Percentiles rank a stretch among this genome's conserved stretches.
Conservation (phyloP, 2,888 invertebrate genomes). For the Drosophila longiperda region DNA sequence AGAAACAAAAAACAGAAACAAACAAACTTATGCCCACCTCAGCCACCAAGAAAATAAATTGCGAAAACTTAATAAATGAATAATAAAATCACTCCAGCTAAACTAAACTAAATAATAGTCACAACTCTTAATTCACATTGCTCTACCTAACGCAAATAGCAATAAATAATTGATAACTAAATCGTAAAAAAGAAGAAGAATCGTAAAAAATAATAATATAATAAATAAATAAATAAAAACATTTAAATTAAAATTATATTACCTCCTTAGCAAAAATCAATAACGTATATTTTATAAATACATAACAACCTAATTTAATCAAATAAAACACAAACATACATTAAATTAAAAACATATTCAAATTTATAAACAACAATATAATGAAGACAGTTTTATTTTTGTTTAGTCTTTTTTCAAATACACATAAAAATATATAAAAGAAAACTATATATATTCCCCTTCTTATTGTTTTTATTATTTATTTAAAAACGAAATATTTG, state of each 20-base stretch:
- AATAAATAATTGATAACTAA: constrained; percentile 46
- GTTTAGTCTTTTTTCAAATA: constrained; percentile 53
- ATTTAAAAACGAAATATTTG: constrained; percentile 51
- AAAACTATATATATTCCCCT: constrained; percentile 50
- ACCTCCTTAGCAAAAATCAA: constrained; percentile 83
- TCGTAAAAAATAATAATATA: constrained; percentile 11
- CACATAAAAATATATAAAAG: constrained; percentile 68
- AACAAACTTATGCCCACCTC: constrained; percentile 77
- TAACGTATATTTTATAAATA: constrained; percentile 56
- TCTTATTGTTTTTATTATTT: constrained; percentile 18
- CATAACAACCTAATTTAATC: constrained; percentile 39
- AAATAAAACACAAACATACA: constrained; percentile 49
- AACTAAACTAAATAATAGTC: constrained; percentile 63
- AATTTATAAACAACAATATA: constrained; percentile 34
- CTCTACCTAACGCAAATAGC: constrained; percentile 54
- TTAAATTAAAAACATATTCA: constrained; percentile 49
- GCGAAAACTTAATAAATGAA: constrained; percentile 32
- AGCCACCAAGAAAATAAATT: constrained; percentile 73
- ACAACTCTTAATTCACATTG: constrained; percentile 55
- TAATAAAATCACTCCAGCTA: constrained; percentile 33
- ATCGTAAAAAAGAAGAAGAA: constrained; percentile 11
- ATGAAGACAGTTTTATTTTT: constrained; percentile 70
- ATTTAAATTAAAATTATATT: constrained; percentile 80
- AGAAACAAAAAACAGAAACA: constrained; percentile 25
- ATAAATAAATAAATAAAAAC: constrained; percentile 45